Conservation (phyloP, 2,113 vertebrate species). For the Cynocephalus volans region DNA sequence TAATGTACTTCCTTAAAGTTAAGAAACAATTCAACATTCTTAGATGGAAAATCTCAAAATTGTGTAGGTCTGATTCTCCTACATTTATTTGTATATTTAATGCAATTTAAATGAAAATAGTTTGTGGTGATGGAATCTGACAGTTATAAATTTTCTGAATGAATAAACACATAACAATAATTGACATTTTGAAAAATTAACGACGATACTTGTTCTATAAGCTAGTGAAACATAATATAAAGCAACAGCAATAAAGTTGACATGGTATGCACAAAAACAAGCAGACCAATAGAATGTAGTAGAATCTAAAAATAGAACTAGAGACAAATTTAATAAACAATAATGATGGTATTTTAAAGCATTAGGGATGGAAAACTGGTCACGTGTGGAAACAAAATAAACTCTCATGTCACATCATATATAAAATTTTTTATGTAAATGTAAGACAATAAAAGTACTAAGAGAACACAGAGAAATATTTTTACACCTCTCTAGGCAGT, state of each 20-base stretch:
- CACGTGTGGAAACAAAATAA: not conserved
- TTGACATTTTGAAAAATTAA: not conserved
- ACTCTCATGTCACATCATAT: not conserved
- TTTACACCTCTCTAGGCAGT: not conserved
- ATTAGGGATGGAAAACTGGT: not conserved
- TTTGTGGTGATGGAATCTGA: not conserved
- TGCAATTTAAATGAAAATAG: slow-evolving; percentile 43
- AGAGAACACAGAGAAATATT: not conserved
- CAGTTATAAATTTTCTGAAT: not conserved
- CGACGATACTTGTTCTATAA: not conserved
- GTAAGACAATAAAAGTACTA: not conserved
- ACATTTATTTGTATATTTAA: slow-evolving; percentile 28
- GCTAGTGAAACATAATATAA: not conserved
- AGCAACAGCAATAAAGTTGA: not conserved
- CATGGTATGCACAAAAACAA: not conserved
- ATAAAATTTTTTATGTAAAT: not conserved
- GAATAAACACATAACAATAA: not conserved
- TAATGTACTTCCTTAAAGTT: not conserved
- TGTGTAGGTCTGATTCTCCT: not conserved
- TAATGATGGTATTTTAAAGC: not conserved
- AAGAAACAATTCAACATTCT: slow-evolving; percentile 46
- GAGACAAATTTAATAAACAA: not conserved
- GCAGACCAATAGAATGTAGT: not conserved
- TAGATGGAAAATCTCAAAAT: not conserved
- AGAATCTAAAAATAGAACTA: not conserved